Percentiles rank a stretch among this genome's conserved stretches.
These are phyloP conservation scores for Corythornis madagascariensis DNA, from an alignment of 2,113 vertebrate genomes.

Conservation along the genomic window DNA sequence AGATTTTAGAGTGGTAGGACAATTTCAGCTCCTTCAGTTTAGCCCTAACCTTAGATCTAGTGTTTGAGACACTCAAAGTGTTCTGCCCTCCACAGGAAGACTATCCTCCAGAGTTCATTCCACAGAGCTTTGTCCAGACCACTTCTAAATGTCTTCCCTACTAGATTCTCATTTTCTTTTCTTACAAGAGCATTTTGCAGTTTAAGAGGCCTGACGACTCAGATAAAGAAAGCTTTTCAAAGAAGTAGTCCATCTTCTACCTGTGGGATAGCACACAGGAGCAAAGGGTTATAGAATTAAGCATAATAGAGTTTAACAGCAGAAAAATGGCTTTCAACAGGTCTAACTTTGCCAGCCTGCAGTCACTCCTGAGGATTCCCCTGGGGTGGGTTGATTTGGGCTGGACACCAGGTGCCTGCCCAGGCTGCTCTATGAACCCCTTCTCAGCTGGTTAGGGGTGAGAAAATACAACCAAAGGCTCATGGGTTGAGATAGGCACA, in stretches of 20 bases:
- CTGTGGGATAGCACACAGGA: background rate
- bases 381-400: background rate
- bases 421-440: background rate
- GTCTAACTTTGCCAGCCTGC: background rate
- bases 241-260: background rate
- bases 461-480: background rate
- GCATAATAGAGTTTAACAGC: background rate
- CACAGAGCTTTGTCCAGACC: background rate
- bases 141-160: background rate
- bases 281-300: background rate
- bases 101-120: background rate
- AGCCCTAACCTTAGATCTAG: background rate
- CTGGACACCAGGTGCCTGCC: background rate
- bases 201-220: background rate
- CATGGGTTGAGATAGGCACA: background rate
- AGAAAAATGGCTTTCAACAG: background rate
- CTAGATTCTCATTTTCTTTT: background rate
- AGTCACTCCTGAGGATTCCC: background rate
- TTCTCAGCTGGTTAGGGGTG: background rate
- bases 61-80: background rate
- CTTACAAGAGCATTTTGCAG: background rate
- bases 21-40: background rate
- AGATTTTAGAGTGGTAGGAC: background rate
- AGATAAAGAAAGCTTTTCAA: background rate
- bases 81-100: background rate